Conservation (phyloP, 1,140 invertebrate genomes). For the Euura lappo region DNA sequence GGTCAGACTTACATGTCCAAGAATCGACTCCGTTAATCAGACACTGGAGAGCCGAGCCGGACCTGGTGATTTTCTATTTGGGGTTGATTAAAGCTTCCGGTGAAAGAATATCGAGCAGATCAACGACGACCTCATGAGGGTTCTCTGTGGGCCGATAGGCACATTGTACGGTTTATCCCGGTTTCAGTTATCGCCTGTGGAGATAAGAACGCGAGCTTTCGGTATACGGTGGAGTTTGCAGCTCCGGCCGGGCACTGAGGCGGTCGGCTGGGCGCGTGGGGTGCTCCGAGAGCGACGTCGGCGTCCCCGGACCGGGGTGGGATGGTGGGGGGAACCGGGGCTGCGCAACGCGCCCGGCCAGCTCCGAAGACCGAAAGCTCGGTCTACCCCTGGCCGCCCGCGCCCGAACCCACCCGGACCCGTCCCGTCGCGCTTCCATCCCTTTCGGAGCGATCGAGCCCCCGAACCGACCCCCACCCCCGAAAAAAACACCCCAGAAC, state of each 20-base stretch:
- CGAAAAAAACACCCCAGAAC: neutral
- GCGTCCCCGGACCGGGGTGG: neutral
- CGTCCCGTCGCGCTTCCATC: neutral
- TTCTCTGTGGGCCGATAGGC: too few species aligned
- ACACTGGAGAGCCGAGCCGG: neutral
- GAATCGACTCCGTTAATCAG: neutral
- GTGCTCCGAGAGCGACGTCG: neutral
- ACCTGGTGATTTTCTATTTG: too few species aligned
- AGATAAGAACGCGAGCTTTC: too few species aligned
- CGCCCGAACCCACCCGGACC: too few species aligned
- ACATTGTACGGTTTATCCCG: too few species aligned
- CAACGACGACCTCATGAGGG: too few species aligned
- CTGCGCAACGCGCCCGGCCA: neutral
- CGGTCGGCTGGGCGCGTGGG: neutral
- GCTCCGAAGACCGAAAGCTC: neutral
- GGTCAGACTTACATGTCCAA: neutral
- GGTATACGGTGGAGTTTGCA: neutral
- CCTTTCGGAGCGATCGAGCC: neutral
- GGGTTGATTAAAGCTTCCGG: too few species aligned
- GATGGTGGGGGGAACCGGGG: neutral
- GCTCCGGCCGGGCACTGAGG: conserved; percentile 5
- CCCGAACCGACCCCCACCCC: neutral
- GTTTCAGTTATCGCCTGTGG: too few species aligned
- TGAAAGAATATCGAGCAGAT: too few species aligned
- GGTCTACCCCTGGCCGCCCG: too few species aligned